phyloP scores from a whole-genome alignment of 2,113 vertebrate species.

The Laticauda laticaudata region DNA sequence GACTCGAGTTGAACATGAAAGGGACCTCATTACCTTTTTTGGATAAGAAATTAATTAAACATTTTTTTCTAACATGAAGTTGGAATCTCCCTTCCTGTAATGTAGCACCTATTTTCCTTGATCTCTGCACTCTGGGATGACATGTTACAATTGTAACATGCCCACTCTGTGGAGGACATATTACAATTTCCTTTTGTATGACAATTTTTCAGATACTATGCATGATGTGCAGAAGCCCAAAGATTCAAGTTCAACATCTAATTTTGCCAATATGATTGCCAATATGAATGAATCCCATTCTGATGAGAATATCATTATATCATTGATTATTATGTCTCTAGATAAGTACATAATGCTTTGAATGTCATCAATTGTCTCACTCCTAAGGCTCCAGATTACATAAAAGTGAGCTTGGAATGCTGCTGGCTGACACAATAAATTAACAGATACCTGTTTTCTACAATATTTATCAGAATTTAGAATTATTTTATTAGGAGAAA shows the following conservation, averaged over 20 bases:
- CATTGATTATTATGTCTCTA: not conserved
- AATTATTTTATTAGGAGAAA: not conserved
- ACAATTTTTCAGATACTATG: not conserved
- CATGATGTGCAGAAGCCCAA: not conserved
- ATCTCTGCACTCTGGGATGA: not conserved
- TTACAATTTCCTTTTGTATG: not conserved
- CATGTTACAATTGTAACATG: not conserved
- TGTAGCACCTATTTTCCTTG: not conserved
- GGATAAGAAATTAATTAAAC: not conserved
- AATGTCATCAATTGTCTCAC: not conserved
- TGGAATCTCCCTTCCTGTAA: not conserved
- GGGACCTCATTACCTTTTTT: not conserved
- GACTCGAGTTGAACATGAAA: not conserved
- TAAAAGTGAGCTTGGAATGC: not conserved
- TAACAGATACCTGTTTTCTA: not conserved
- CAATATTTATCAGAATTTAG: not conserved
- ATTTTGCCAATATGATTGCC: not conserved
- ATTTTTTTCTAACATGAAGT: not conserved
- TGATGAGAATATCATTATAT: not conserved
- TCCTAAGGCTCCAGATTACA: not conserved
- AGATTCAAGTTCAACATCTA: not conserved
- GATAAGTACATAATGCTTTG: not conserved
- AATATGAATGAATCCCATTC: not conserved
- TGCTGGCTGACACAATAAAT: not conserved
- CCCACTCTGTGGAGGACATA: not conserved